Conservation (phyloP, 2,888 invertebrate genomes). For the Sarcophaga variegata region DNA sequence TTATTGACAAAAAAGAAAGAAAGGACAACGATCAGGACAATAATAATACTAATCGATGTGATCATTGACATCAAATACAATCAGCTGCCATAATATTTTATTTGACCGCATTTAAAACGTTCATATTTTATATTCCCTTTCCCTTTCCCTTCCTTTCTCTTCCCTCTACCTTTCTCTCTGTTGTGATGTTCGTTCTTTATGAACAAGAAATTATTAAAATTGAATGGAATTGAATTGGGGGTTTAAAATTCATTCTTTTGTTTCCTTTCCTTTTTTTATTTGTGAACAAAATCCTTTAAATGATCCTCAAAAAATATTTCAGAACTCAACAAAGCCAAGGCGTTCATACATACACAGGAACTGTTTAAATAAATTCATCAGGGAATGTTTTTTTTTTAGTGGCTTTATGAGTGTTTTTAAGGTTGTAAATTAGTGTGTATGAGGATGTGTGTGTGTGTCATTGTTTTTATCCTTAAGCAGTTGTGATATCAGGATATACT, state of each 20-base stretch:
- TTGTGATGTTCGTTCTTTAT: not conserved
- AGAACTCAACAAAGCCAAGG: not conserved
- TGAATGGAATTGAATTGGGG: slow-evolving; percentile 50
- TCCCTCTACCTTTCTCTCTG: not conserved
- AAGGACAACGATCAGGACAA: not conserved
- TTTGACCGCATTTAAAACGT: slow-evolving; percentile 58
- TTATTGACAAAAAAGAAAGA: not conserved
- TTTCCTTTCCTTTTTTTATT: slow-evolving; percentile 4
- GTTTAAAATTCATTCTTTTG: slow-evolving; percentile 9
- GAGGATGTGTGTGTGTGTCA: not conserved
- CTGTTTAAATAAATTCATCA: slow-evolving; percentile 17
- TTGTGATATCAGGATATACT: slow-evolving; percentile 62
- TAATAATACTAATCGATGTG: slow-evolving; percentile 56
- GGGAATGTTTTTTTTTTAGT: slow-evolving; percentile 4
- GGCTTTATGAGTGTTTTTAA: not conserved
- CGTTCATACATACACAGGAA: slow-evolving; percentile 11
- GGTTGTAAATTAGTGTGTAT: slow-evolving; percentile 24
- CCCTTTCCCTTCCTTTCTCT: not conserved
- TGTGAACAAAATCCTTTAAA: not conserved
- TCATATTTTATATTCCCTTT: slow-evolving; percentile 9
- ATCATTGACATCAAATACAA: slow-evolving; percentile 59
- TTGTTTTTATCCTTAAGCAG: slow-evolving; percentile 47
- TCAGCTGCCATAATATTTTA: slow-evolving; percentile 68
- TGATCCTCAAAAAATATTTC: slow-evolving; percentile 56
- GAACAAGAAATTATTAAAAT: slow-evolving; percentile 47